Base-by-base conservation (phyloP, 2,888 invertebrate genomes). In the Drosophila pseudotalamancana region DNA sequence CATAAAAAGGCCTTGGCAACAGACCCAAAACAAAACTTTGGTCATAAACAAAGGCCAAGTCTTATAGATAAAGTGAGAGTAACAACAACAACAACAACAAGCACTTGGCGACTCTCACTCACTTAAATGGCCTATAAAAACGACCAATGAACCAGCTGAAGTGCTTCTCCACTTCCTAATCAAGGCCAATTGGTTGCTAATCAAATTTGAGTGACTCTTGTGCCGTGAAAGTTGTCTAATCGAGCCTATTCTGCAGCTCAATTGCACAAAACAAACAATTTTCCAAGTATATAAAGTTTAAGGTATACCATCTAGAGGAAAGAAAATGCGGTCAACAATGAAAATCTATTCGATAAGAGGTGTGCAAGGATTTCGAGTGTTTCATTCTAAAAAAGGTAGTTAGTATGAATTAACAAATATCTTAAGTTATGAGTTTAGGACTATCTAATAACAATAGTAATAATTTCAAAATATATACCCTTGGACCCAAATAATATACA, bases 121-220 rank as follows among this genome's bases (percentile, higher is more conserved):
- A 50, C 48, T 53, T 46, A 62, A 67, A 56, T 34, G 39, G 9
- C 76, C 32, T 62, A 67, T 72, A 42, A 72, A 72, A 72, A 73
- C 40, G 50, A 32, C 32, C 56, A 51, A 64, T 48, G 62, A 34
- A 45, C 25, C 55, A 34, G 18, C 32, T 49, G 25, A 62, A 48
- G 25, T 43, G 51, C 43, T 35, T 21, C 32, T 25, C 25, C 16
- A 9, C 34, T 8, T 40, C 70, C 65, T 72, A 49, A 40, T 35
- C 65, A 49, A 61, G 55, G 55, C 74, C 72, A 76, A 78, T 78
- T 76, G 72, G 59, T 55, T 59, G 72, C 59, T 72, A 78, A 76
- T 76, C 68, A 72, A 76, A 64, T 75, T 76, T 72, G 37, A 72
- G 51, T 50, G 75, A 59, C 75, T 78, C 75, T 75, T 75, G 75